Percentiles rank a stretch among this genome's conserved stretches.
phyloP scores from a whole-genome alignment of 2,113 vertebrate genomes.

The Rhizomys pruinosus region DNA sequence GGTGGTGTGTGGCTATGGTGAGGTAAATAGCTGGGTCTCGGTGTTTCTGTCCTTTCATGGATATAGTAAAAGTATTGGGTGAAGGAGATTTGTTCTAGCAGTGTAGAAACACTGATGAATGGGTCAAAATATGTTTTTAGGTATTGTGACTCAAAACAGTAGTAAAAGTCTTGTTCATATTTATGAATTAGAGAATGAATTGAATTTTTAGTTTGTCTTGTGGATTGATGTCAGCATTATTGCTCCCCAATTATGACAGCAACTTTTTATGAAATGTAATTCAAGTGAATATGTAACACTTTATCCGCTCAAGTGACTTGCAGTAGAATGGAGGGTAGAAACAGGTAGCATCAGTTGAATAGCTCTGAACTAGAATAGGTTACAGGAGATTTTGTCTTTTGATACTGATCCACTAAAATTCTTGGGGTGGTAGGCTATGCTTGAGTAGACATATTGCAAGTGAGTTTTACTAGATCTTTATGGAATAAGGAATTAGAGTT shows the following conservation, averaged over 20 bases:
- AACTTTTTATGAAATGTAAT: constrained; percentile 7
- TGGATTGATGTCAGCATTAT: neutral
- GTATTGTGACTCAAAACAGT: neutral
- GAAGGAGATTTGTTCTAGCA: neutral
- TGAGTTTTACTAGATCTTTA: constrained; percentile 40
- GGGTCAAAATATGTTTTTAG: neutral
- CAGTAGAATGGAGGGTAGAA: neutral
- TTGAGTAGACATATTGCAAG: neutral
- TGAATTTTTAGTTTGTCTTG: constrained; percentile 1
- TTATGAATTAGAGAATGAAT: neutral
- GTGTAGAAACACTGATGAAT: neutral
- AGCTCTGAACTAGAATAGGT: neutral
- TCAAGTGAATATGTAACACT: neutral
- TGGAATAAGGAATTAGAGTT: constrained; percentile 50
- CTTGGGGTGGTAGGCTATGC: neutral
- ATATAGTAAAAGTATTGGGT: neutral
- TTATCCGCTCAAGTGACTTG: neutral
- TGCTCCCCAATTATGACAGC: neutral
- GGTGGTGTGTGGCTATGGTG: constrained; percentile 98
- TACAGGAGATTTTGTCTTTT: neutral
- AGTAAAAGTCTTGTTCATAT: neutral
- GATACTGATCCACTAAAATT: neutral
- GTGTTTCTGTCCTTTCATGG: neutral
- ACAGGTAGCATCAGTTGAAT: neutral
- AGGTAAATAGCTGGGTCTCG: constrained; percentile 89